Conservation (phyloP, 2,797 vertebrate species). For the Crocidura indochinensis region DNA sequence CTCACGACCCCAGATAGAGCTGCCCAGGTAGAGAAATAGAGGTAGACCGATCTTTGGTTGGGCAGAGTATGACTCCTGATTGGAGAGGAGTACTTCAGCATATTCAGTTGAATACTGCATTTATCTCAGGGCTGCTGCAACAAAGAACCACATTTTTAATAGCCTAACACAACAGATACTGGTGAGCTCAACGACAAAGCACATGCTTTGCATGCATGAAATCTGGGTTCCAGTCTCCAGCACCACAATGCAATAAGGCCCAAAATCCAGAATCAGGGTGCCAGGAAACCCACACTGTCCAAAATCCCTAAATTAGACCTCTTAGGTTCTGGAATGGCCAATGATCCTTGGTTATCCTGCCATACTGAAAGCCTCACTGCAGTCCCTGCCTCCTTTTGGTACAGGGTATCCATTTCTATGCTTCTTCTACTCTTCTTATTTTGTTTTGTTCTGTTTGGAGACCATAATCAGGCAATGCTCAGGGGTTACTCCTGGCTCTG, state of each 20-base stretch:
- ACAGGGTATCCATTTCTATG: background rate
- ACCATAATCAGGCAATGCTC: too few species aligned
- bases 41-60: background rate
- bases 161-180: conserved; percentile 6
- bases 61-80: background rate
- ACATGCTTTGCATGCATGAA: too few species aligned
- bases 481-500: too few species aligned
- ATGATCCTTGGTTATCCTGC: background rate
- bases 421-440: background rate
- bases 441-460: too few species aligned
- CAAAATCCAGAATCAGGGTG: background rate
- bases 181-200: too few species aligned
- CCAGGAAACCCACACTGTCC: background rate
- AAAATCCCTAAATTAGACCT: background rate
- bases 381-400: background rate
- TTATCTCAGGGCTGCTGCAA: background rate
- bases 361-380: background rate
- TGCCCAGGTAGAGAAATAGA: background rate
- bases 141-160: background rate
- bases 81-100: background rate
- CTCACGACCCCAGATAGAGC: background rate
- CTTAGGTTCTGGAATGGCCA: background rate
- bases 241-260: too few species aligned
- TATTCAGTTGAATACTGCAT: background rate
- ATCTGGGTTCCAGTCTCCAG: too few species aligned